Percentiles rank a stretch among this genome's conserved stretches.
Conservation (phyloP, 2,113 vertebrate genomes). For the Polyodon spathula region DNA sequence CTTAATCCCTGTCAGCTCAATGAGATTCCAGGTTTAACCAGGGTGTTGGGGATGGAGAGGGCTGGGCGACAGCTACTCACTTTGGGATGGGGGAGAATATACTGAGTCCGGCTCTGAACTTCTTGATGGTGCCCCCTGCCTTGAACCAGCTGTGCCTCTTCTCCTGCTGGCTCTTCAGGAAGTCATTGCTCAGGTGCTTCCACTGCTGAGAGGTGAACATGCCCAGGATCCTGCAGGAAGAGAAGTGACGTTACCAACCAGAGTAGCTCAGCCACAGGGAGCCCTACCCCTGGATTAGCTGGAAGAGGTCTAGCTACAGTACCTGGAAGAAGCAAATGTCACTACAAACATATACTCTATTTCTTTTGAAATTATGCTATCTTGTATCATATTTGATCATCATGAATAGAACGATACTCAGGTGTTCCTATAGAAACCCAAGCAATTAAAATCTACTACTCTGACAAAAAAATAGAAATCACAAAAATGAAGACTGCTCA, state of each 20-base stretch:
- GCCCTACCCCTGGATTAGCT: background rate
- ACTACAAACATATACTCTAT: no score
- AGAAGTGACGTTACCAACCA: background rate
- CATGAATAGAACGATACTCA: no score
- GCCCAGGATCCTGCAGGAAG: slow-evolving; percentile 74
- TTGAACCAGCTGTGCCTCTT: slow-evolving; percentile 98
- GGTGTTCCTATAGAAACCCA: no score
- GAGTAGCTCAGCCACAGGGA: background rate
- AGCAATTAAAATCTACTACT: no score
- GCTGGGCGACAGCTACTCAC: slow-evolving; percentile 47
- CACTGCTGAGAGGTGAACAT: slow-evolving; percentile 97
- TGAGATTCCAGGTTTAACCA: no score
- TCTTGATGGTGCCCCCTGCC: slow-evolving; percentile 93
- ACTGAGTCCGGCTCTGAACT: slow-evolving; percentile 92
- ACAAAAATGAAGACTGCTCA: no score
- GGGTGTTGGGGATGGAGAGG: background rate
- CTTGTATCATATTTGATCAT: no score
- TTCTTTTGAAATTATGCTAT: no score
- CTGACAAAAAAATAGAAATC: no score
- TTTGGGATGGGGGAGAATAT: slow-evolving; percentile 98
- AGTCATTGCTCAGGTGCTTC: slow-evolving; percentile 98
- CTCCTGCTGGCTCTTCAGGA: slow-evolving; percentile 95
- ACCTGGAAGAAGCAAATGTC: no score
- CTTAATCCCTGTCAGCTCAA: no score
- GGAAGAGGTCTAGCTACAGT: background rate